Evolutionary conservation across 2,797 vertebrate species (phyloP), one percentile per base, ranked within the genome.

Genomic region (Tinamus major): DNA sequence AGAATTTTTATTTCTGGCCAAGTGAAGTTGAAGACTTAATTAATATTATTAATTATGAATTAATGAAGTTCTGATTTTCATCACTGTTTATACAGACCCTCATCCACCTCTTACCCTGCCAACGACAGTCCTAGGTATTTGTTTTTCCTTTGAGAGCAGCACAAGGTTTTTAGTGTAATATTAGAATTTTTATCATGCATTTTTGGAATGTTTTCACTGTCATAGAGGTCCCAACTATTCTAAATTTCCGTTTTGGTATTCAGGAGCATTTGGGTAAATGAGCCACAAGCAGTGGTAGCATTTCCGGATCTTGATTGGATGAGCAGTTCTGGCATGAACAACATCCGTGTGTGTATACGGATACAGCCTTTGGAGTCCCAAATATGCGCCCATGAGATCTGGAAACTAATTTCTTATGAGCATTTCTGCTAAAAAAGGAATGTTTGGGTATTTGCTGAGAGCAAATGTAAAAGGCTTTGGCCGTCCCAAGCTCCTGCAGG

Each of bases 241-340:
- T 82, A 35, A 96, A 95, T 95, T 94, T 96, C 91, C 87, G 37
- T 70, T 89, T 79, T 0, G 63, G 85, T 33, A 56, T 78, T 92
- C 2, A 1, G 77, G 94, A 95, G 74, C 82, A 0, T 92, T 93
- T 94, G 91, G 77, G 46, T 91, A 93, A 96, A 96, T 76, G 95
- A 91, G 88, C 95, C 95, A 84, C 92, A 92, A 94, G 48, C 91
- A 96, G 88, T 55, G 86, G 85, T 46, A 96, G 93, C 83, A 92
- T 96, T 96, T 96, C 95, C 88, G 56, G 81, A 92, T 83, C 90
- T 94, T 96, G 94, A 92, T 90, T 96, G 91, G 88, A 93, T 95
- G 85, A 94, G 85, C 91, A 85, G 80, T 14, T 92, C 91, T 94
- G 94, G 92, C 96, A 96, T 62, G 93, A 93, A 64, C 53, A 94